Conservation (phyloP, 2,888 invertebrate genomes). For the Cephus runcator region DNA sequence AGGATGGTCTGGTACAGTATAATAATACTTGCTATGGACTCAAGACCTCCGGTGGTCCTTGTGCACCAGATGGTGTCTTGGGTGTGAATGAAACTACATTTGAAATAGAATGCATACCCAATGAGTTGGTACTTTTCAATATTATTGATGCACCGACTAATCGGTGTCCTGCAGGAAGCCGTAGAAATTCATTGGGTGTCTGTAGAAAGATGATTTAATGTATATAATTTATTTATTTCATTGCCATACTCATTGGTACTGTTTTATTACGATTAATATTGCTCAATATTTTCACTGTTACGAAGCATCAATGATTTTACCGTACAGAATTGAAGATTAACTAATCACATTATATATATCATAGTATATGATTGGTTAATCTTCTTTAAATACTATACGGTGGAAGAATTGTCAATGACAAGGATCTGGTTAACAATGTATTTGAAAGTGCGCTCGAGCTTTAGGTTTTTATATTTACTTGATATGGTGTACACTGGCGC, state of each 20-base stretch:
- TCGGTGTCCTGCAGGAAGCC: constrained; percentile 49
- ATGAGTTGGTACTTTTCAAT: constrained; percentile 30
- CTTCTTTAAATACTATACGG: background rate
- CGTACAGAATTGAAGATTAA: background rate
- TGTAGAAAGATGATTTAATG: constrained; percentile 35
- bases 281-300: background rate
- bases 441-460: background rate
- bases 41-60: constrained; percentile 63
- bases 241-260: background rate
- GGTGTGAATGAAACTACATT: constrained; percentile 73
- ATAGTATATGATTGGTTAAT: background rate
- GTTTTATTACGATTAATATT: background rate
- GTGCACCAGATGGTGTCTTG: constrained; percentile 67
- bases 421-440: background rate
- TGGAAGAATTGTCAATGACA: background rate
- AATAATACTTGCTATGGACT: constrained; percentile 68
- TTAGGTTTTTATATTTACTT: background rate
- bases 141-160: constrained; percentile 40
- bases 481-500: background rate
- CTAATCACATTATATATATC: too few relatives aligned
- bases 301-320: background rate
- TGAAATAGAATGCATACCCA: constrained; percentile 69
- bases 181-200: constrained; percentile 39
- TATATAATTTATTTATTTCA: background rate
- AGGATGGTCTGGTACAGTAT: constrained; percentile 68